Percentiles rank a stretch among this genome's conserved stretches.
These are phyloP conservation scores for Triplophysa yarkandensis DNA, from an alignment of 2,797 vertebrate species.

Conservation along the genomic window DNA sequence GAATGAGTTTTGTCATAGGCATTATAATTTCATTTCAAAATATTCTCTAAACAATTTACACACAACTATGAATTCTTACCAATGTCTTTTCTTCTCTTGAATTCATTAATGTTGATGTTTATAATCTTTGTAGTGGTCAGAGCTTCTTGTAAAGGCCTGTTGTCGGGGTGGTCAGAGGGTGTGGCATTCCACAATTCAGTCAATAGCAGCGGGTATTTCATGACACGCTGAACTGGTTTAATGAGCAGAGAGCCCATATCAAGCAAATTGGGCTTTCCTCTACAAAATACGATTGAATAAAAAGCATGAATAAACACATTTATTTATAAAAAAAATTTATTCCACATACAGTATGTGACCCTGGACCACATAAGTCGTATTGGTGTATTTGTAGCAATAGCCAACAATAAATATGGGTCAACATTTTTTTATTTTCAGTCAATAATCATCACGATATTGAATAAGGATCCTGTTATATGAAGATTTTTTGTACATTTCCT, in stretches of 20 bases:
- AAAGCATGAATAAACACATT: background rate
- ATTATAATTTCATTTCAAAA: background rate
- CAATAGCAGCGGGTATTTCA: constrained; percentile 94
- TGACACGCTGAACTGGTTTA: constrained; percentile 94
- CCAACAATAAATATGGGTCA: too few species aligned
- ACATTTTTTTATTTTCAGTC: too few species aligned
- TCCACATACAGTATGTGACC: too few species aligned
- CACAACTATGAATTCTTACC: constrained; percentile 72
- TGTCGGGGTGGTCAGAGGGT: constrained; percentile 87
- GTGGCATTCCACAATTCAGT: constrained; percentile 89
- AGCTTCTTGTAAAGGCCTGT: constrained; percentile 79
- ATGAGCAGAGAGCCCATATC: constrained; percentile 96
- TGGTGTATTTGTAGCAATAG: too few species aligned
- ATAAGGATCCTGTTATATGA: too few species aligned
- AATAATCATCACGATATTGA: too few species aligned
- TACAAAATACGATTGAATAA: too few species aligned
- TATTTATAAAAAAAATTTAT: too few species aligned
- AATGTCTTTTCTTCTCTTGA: constrained; percentile 93
- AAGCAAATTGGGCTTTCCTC: constrained; percentile 88
- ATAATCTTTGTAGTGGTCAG: constrained; percentile 83
- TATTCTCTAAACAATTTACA: background rate
- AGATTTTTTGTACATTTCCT: too few species aligned
- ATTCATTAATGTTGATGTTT: constrained; percentile 94
- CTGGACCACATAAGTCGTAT: too few species aligned
- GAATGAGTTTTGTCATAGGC: too few species aligned